Base-by-base conservation (phyloP, 2,113 vertebrate species). In the Pao palembangensis region DNA sequence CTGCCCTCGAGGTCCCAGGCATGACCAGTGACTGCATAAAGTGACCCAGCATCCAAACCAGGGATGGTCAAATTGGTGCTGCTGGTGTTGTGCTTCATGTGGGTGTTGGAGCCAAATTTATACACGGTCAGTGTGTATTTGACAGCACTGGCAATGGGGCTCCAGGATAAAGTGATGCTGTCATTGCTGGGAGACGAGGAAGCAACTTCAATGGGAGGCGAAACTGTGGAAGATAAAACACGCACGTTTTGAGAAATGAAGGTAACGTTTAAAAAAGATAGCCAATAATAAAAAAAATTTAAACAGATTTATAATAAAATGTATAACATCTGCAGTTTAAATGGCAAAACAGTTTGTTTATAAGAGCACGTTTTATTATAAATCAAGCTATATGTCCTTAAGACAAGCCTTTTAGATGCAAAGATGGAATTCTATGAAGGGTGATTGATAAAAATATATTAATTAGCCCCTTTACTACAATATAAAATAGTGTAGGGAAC, bases 101-200 rank as follows among this genome's bases (percentile, higher is more conserved):
- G 82, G 23, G 58, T 85, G 34, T 85, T 90, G 43, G 91, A 85
- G 59, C 82, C 90, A 8, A 91, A 81, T 67, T 76, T 89, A 85
- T 90, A 84, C 42, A 96, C 51, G 47, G 83, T 90, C 57, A 96
- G 68, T 0, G 85, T 92, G 81, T 95, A 95, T 13, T 82, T 86
- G 5, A 75, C 87, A 8, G 93, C 92, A 55, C 90, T 61, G 1
- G 66, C 56, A 6, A 95, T 87, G 19, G 85, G 70, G 28, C 61
- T 57, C 95, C 93, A 98, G 58, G 80, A 88, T 6, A 94, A 83
- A 3, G 85, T 66, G 52, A 97, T 92, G 54, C 90, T 94, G 82
- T 92, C 81, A 48, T 89, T 92, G 17, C 79, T 90, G 0, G 72
- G 89, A 62, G 94, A 96, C 50, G 72, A 90, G 46, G 72, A 89